Evolutionary conservation across 92 coral and sea anemone species (phyloP), one percentile per base, ranked within the genome.

Genomic region (Parazoanthus atlanticus): DNA sequence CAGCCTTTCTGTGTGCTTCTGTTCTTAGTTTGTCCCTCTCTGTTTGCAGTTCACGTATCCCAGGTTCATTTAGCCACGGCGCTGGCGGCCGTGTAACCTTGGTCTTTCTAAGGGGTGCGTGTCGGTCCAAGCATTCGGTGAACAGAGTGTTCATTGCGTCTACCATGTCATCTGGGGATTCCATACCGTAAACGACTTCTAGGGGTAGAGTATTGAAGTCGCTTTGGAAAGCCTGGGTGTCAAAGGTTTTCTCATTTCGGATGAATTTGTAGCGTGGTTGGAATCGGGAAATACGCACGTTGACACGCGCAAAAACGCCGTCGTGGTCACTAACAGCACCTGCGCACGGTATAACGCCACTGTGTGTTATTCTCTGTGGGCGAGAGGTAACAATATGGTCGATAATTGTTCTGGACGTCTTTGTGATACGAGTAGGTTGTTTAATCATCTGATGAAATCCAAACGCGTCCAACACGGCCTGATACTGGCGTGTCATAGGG

Each of bases 41-140:
- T 25, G 78, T 6, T 77, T 91, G 94, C 15, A 91, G 76, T 74
- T 84, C 79, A 54, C 93, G 91, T 21, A 91, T 93, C 81, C 90
- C 92, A 28, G 76, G 76, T 31, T 74, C 65, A 25, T 79, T 77
- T 88, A 91, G 69, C 94, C 94, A 94, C 25, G 93, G 96, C n/a
- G 96, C 96, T 34, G 93, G 92, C 16, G 93, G 94, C 43, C 94
- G 93, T 33, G 96, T 90, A 47, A 94, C 91, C 75, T 89, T 91
- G 19, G 75, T 91, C 83, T 90, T 67, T 38, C 76, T 73, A 32
- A 90, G 82, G 43, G 94, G 93, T 36, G 89, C 89, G 76, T 91
- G 96, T 49, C 91, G 86, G 54, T 91, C 91, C 33, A 93, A 23
- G 81, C 93, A 91, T 49, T 93, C 94, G 28, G 79, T 84, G 5